Percentiles rank a stretch among this genome's conserved stretches.
phyloP scores from a whole-genome alignment of 2,888 invertebrate species.

The Melinaea menophilus region DNA sequence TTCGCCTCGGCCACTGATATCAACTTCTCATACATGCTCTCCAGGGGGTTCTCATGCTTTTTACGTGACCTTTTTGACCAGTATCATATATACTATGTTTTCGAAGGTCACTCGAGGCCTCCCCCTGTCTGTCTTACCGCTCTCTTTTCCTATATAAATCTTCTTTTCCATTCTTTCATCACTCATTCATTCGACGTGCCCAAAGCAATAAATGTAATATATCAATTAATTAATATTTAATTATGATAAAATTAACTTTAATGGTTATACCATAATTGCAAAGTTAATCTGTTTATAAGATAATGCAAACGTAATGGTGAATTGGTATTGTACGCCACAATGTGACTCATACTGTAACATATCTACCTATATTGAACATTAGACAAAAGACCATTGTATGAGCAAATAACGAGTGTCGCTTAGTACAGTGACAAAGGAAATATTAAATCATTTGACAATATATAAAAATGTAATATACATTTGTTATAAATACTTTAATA shows the following conservation, averaged over 20 bases:
- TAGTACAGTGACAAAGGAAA: slow-evolving; percentile 35
- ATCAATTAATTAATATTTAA: neutral
- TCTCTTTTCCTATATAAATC: no score
- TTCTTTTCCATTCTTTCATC: no score
- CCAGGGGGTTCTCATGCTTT: no score
- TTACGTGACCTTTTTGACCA: no score
- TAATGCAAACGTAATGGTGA: slow-evolving; percentile 39
- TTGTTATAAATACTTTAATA: neutral
- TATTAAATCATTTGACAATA: neutral
- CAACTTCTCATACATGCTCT: no score
- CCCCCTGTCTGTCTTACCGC: no score
- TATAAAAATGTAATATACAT: neutral
- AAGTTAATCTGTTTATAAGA: slow-evolving; percentile 33
- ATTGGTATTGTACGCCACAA: slow-evolving; percentile 26
- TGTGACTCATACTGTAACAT: slow-evolving; percentile 45
- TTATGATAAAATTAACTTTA: no score
- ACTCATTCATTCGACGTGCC: no score
- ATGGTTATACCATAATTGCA: slow-evolving; percentile 1
- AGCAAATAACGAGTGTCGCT: slow-evolving; percentile 54
- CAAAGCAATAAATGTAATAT: neutral
- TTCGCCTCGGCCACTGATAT: no score
- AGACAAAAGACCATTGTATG: slow-evolving; percentile 64
- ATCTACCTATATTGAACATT: slow-evolving; percentile 42
- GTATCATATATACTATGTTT: no score
- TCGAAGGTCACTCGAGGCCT: no score